Conservation (phyloP, 2,888 invertebrate species). For the Sphecodes monilicornis region DNA sequence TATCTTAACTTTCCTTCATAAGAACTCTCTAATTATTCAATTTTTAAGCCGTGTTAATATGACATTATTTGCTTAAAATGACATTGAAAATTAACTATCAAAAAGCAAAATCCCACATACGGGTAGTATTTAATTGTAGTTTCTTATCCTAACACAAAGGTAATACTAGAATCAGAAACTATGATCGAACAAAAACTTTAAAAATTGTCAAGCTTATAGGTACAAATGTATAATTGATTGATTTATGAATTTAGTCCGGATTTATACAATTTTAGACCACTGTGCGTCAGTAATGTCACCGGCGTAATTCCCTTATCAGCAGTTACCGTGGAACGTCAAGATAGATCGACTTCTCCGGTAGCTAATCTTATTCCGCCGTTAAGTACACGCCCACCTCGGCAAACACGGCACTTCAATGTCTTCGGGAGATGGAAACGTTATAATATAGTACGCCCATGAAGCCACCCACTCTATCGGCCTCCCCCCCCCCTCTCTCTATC, state of each 20-base stretch:
- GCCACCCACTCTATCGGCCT: not conserved
- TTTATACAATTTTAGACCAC: not conserved
- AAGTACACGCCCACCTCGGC: not conserved
- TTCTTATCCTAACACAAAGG: too few species aligned
- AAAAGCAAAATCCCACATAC: too few species aligned
- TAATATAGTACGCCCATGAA: not conserved
- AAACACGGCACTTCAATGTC: slow-evolving; percentile 56
- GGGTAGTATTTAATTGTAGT: too few species aligned
- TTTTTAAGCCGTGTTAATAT: too few species aligned
- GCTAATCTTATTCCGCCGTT: slow-evolving; percentile 8
- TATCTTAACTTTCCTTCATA: too few species aligned
- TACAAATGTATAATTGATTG: not conserved
- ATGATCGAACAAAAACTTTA: too few species aligned
- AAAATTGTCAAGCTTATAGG: too few species aligned
- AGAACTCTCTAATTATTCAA: too few species aligned
- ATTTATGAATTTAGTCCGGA: not conserved
- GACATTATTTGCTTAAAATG: too few species aligned
- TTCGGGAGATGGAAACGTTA: not conserved
- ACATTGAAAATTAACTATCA: too few species aligned
- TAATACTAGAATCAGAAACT: too few species aligned
- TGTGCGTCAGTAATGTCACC: not conserved
- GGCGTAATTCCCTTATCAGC: not conserved
- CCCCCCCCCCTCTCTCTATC: not conserved
- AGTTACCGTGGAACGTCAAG: slow-evolving; percentile 32
- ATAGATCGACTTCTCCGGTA: slow-evolving; percentile 39